phyloP scores from a whole-genome alignment of 2,888 invertebrate species.

The Phalera bucephala region DNA sequence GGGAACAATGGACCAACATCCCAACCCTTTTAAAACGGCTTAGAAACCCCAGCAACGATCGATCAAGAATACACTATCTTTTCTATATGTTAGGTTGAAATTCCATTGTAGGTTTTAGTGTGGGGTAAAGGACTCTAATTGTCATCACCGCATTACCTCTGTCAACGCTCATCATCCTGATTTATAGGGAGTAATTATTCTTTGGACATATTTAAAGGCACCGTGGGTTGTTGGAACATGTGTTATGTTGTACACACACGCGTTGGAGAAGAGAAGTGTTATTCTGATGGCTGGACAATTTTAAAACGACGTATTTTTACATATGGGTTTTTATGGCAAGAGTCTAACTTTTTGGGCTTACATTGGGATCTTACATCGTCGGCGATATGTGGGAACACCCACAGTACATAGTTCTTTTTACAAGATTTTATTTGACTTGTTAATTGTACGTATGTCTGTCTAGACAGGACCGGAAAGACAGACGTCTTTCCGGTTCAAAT shows the following conservation, averaged over 20 bases:
- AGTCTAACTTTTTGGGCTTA: too few relatives aligned
- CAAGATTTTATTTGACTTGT: too few relatives aligned
- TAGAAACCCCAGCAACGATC: constrained; percentile 6
- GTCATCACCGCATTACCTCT: constrained; percentile 65
- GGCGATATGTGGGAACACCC: too few relatives aligned
- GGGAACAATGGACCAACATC: constrained; percentile 45
- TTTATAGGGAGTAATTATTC: constrained; percentile 66
- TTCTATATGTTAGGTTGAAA: constrained; percentile 15
- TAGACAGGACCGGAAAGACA: too few relatives aligned
- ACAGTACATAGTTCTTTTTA: too few relatives aligned
- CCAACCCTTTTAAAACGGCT: constrained; percentile 7
- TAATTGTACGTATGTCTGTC: too few relatives aligned
- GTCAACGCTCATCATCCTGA: constrained; percentile 69
- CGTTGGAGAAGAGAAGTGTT: constrained; percentile 27
- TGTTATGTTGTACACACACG: constrained; percentile 49
- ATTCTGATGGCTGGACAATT: too few relatives aligned
- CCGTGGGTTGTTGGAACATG: too few relatives aligned
- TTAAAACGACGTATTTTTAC: too few relatives aligned
- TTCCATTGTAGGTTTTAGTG: constrained; percentile 5
- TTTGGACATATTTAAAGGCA: constrained; percentile 33
- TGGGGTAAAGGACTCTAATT: constrained; percentile 54
- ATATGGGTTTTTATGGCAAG: background rate
- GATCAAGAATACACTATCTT: too few relatives aligned
- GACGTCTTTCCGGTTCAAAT: too few relatives aligned
- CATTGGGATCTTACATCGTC: too few relatives aligned